phyloP scores from a whole-genome alignment of 2,797 vertebrate genomes.

The Lagocephalus sceleratus region DNA sequence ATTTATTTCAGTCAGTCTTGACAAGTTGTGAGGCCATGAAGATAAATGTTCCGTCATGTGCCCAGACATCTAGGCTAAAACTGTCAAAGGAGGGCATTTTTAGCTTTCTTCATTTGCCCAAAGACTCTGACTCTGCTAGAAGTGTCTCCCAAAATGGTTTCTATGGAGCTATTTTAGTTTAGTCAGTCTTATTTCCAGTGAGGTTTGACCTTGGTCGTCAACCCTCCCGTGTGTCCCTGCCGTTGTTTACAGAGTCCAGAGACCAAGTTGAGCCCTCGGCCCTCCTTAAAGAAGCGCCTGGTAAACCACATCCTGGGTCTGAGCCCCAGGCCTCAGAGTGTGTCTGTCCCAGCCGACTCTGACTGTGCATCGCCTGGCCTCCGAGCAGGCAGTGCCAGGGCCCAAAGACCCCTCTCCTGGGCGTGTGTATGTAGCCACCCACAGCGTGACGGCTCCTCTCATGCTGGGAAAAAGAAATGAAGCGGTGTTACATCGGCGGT shows the following conservation, averaged over 20 bases:
- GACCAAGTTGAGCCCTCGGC: slow-evolving; percentile 85
- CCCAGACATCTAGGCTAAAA: too few species aligned
- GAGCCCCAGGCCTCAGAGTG: slow-evolving; percentile 81
- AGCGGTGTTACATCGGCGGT: slow-evolving; percentile 17
- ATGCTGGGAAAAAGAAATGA: slow-evolving; percentile 29
- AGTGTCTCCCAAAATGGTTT: too few species aligned
- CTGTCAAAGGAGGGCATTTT: too few species aligned
- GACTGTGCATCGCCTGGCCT: slow-evolving; percentile 73
- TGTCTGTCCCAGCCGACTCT: slow-evolving; percentile 85
- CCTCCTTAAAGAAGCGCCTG: slow-evolving; percentile 92
- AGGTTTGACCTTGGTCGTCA: slow-evolving; percentile 2
- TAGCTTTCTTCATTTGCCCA: too few species aligned
- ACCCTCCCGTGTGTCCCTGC: slow-evolving; percentile 42
- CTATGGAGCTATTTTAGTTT: too few species aligned
- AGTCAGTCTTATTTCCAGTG: not conserved
- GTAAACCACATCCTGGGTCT: slow-evolving; percentile 96
- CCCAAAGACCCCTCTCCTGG: slow-evolving; percentile 93
- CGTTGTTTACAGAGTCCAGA: slow-evolving; percentile 83
- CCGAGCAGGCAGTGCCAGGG: slow-evolving; percentile 75
- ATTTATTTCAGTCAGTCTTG: too few species aligned
- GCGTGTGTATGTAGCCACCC: slow-evolving; percentile 86
- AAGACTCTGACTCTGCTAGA: too few species aligned
- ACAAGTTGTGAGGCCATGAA: too few species aligned
- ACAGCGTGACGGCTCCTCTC: slow-evolving; percentile 28
- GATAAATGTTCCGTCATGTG: too few species aligned